Percentiles rank a stretch among this genome's conserved stretches.
These are phyloP conservation scores for Nematolebias whitei DNA, from an alignment of 2,113 vertebrate genomes.

Conservation along the genomic window DNA sequence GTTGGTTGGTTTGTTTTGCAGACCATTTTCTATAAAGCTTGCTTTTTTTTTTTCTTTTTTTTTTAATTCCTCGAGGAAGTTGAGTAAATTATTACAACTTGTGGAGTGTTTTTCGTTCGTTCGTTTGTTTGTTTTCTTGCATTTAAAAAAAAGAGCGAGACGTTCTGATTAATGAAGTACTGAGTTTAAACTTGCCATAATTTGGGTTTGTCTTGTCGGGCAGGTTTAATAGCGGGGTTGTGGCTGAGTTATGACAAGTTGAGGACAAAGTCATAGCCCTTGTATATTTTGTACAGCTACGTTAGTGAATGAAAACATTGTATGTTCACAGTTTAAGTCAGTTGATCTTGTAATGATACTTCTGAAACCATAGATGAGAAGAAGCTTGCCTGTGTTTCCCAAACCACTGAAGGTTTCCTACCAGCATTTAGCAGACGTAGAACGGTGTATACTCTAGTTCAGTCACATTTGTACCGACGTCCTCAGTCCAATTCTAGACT, in stretches of 20 bases:
- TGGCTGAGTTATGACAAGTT: constrained; percentile 57
- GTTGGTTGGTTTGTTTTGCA: constrained; percentile 23
- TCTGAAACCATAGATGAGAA: constrained; percentile 75
- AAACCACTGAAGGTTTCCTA: constrained; percentile 77
- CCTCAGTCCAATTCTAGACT: constrained; percentile 66
- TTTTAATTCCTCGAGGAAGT: neutral
- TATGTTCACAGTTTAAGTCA: constrained; percentile 76
- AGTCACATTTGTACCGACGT: constrained; percentile 75
- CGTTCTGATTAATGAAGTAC: constrained; percentile 9
- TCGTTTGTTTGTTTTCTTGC: constrained; percentile 34
- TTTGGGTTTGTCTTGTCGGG: constrained; percentile 48
- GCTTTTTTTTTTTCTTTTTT: constrained; percentile 28
- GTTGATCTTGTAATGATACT: constrained; percentile 73
- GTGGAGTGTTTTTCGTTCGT: neutral
- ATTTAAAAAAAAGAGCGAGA: constrained; percentile 17
- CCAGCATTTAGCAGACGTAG: constrained; percentile 82
- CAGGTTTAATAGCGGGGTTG: constrained; percentile 54
- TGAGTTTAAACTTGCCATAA: constrained; percentile 19
- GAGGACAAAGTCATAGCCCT: constrained; percentile 63
- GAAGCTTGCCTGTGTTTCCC: constrained; percentile 76
- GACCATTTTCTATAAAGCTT: constrained; percentile 27
- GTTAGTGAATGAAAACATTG: constrained; percentile 75
- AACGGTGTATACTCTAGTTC: constrained; percentile 76
- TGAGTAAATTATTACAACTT: neutral
- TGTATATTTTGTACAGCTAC: constrained; percentile 81